Evolutionary conservation across 2,888 invertebrate species (phyloP).

Genomic region (Drosophila birchii): DNA sequence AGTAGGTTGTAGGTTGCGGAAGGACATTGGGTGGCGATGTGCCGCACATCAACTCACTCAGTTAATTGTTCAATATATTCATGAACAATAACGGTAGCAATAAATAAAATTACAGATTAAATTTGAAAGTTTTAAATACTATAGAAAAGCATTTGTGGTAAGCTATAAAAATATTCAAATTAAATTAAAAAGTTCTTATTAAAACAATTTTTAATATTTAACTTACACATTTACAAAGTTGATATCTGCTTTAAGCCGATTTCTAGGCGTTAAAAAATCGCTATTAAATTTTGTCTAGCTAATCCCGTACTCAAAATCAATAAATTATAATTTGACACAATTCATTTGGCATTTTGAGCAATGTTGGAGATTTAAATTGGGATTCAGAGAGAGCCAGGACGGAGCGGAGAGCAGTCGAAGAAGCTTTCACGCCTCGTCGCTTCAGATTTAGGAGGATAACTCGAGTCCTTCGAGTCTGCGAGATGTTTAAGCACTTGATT

Average conservation of each 20-base stretch:
- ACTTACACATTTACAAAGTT: too few relatives aligned
- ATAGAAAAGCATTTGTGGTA: neutral
- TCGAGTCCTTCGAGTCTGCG: constrained; percentile 6
- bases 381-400: neutral
- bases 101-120: neutral
- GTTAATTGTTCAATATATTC: neutral
- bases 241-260: neutral
- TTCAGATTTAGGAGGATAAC: constrained; percentile 24
- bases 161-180: neutral
- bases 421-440: constrained; percentile 43
- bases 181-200: neutral
- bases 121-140: neutral
- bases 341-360: constrained; percentile 45
- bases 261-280: neutral
- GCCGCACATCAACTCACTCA: neutral
- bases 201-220: neutral
- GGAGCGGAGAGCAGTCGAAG: constrained; percentile 2
- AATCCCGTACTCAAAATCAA: constrained; percentile 52
- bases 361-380: constrained; percentile 31
- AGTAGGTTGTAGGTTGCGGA: constrained; percentile 39
- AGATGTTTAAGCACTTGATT: constrained; percentile 36
- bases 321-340: constrained; percentile 52
- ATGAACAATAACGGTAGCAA: neutral
- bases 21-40: neutral
- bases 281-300: neutral